Evolutionary conservation across 2,797 vertebrate species (phyloP).

Genomic region (Muscicapa striata): DNA sequence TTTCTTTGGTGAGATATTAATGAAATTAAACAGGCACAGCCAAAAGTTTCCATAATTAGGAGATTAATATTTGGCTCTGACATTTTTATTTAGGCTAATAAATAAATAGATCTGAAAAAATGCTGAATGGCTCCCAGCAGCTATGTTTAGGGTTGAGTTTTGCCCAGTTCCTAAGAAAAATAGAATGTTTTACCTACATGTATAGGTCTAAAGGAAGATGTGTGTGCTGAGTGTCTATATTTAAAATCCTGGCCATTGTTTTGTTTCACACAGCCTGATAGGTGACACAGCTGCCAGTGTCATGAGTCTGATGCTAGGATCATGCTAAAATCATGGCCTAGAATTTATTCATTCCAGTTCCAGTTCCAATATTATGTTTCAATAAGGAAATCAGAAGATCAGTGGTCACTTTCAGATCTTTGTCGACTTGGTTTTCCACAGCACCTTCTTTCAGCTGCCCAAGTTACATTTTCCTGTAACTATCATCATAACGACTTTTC

Average conservation of each 20-base stretch:
- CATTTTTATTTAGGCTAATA: constrained; percentile 35
- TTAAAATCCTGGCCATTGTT: not conserved
- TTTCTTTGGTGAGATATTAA: not conserved
- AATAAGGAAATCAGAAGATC: not conserved
- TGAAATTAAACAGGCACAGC: not conserved
- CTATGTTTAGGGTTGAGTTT: not conserved
- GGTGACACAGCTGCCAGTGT: not conserved
- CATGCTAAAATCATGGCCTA: not conserved
- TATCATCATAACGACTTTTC: not conserved
- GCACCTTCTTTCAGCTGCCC: not conserved
- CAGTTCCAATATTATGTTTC: not conserved
- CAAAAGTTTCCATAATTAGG: not conserved
- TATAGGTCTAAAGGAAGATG: not conserved
- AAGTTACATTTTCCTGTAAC: not conserved
- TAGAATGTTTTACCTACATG: not conserved
- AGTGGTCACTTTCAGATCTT: not conserved
- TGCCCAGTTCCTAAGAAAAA: not conserved
- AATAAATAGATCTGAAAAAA: constrained; percentile 18
- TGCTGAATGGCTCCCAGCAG: not conserved
- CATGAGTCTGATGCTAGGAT: not conserved
- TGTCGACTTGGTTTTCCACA: not conserved
- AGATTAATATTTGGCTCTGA: constrained; percentile 24
- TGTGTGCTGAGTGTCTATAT: not conserved
- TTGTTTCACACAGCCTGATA: not conserved
- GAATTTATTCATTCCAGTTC: not conserved